phyloP scores from a whole-genome alignment of 1,140 invertebrate species.

The Bombyx mandarina region DNA sequence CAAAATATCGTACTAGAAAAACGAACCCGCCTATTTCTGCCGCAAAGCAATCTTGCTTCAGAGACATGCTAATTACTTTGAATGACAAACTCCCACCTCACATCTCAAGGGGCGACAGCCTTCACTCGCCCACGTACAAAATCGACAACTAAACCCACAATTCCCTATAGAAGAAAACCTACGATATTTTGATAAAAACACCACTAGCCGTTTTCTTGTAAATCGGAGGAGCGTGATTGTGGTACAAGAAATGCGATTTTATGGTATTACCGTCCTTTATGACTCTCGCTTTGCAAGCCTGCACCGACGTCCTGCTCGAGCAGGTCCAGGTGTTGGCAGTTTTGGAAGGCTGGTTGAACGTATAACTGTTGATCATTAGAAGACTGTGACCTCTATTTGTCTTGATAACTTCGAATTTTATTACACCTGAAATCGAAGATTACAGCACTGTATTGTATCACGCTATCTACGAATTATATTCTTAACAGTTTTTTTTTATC shows the following conservation, averaged over 20 bases:
- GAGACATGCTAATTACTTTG: too few relatives aligned
- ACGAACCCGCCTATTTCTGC: too few relatives aligned
- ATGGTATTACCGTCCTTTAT: constrained; percentile 8
- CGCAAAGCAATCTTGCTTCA: too few relatives aligned
- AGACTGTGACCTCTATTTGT: constrained; percentile 7
- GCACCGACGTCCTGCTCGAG: constrained; percentile 12
- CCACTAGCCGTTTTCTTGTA: constrained; percentile 17
- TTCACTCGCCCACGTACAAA: too few relatives aligned
- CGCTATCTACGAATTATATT: too few relatives aligned
- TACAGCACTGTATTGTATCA: too few relatives aligned
- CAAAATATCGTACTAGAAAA: too few relatives aligned
- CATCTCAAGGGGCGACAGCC: too few relatives aligned
- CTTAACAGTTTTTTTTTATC: too few relatives aligned
- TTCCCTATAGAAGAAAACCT: too few relatives aligned
- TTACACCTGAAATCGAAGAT: neutral
- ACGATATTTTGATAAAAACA: constrained; percentile 12
- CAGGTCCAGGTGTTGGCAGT: constrained; percentile 16
- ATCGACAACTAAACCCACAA: too few relatives aligned
- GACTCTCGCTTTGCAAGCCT: constrained; percentile 13
- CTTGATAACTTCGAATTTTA: constrained; percentile 1
- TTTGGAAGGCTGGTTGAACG: constrained; percentile 17
- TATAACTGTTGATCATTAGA: constrained; percentile 16
- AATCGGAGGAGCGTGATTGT: constrained; percentile 24
- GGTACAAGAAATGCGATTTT: constrained; percentile 11
- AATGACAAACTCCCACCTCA: too few relatives aligned